Evolutionary conservation across 2,888 invertebrate genomes (phyloP).

Genomic region (Chymomyza procnemis): DNA sequence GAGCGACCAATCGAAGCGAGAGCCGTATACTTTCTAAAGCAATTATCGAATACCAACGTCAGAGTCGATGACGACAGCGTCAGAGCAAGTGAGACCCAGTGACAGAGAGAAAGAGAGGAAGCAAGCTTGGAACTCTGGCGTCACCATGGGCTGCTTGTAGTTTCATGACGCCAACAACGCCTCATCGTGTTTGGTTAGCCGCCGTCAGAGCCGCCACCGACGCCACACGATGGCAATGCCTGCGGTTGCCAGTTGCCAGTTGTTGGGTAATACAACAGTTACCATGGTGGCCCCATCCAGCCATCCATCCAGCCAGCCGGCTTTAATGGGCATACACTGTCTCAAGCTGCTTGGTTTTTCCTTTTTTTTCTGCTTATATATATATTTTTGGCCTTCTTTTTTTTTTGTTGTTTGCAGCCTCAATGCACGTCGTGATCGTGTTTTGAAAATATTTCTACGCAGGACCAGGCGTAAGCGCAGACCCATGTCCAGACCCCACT

Average conservation of each 20-base stretch:
- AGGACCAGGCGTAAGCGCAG: conserved; percentile 20
- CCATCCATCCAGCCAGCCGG: background rate
- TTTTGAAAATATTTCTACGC: conserved; percentile 59
- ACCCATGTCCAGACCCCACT: background rate
- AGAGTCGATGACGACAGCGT: conserved; percentile 10
- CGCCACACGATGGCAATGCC: conserved; percentile 52
- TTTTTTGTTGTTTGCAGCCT: background rate
- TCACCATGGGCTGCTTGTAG: conserved; percentile 63
- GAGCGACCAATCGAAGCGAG: conserved; percentile 56
- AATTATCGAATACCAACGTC: conserved; percentile 71
- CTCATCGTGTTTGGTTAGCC: conserved; percentile 76
- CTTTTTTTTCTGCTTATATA: background rate
- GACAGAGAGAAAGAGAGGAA: background rate
- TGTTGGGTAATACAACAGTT: background rate
- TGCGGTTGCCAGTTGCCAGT: conserved; percentile 15
- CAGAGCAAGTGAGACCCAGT: too few species aligned
- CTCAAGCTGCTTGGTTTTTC: background rate
- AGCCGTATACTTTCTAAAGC: conserved; percentile 70
- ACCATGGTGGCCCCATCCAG: background rate
- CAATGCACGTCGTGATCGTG: conserved; percentile 51
- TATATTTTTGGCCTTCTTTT: background rate
- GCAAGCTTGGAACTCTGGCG: background rate
- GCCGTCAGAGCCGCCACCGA: conserved; percentile 72
- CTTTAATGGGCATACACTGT: background rate
- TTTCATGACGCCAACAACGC: conserved; percentile 76